Conservation (phyloP, 35 echinoderm and acorn worm species). For the Apostichopus parvimensis region DNA sequence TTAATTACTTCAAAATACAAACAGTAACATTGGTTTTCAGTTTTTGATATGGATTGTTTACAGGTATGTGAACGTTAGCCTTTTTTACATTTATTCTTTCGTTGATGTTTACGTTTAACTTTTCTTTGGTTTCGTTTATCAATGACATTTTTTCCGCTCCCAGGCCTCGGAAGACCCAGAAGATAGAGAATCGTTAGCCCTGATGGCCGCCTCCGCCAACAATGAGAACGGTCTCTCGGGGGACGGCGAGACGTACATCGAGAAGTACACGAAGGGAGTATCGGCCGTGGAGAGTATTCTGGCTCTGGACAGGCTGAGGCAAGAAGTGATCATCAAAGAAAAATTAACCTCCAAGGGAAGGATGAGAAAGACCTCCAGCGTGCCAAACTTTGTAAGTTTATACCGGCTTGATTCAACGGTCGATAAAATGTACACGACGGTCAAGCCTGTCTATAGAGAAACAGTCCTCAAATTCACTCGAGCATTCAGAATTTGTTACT, state of each 20-base stretch:
- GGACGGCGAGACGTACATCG: slow-evolving; percentile 96
- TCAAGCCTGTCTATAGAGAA: too few relatives aligned
- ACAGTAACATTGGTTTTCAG: too few relatives aligned
- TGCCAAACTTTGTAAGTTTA: slow-evolving; percentile 94
- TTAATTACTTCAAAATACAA: too few relatives aligned
- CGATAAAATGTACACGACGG: too few relatives aligned
- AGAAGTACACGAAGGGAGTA: slow-evolving; percentile 97
- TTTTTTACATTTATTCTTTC: too few relatives aligned
- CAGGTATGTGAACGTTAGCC: too few relatives aligned
- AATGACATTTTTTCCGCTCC: not conserved
- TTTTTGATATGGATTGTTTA: too few relatives aligned
- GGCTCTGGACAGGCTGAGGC: slow-evolving; percentile 89
- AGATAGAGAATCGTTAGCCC: slow-evolving; percentile 89
- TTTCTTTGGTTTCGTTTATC: not conserved
- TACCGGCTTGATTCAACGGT: too few relatives aligned
- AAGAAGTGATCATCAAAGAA: slow-evolving; percentile 98
- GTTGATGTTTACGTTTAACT: not conserved
- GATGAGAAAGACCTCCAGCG: slow-evolving; percentile 93
- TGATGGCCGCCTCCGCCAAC: slow-evolving; percentile 90
- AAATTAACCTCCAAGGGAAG: slow-evolving; percentile 87
- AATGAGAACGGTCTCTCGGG: slow-evolving; percentile 77
- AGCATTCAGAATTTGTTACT: too few relatives aligned
- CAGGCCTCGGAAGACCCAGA: slow-evolving; percentile 98
- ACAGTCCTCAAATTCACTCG: too few relatives aligned
- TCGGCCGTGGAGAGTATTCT: slow-evolving; percentile 97